These are phyloP conservation scores for Scaptomyza flava DNA, from an alignment of 2,888 invertebrate species.

Conservation along the genomic window DNA sequence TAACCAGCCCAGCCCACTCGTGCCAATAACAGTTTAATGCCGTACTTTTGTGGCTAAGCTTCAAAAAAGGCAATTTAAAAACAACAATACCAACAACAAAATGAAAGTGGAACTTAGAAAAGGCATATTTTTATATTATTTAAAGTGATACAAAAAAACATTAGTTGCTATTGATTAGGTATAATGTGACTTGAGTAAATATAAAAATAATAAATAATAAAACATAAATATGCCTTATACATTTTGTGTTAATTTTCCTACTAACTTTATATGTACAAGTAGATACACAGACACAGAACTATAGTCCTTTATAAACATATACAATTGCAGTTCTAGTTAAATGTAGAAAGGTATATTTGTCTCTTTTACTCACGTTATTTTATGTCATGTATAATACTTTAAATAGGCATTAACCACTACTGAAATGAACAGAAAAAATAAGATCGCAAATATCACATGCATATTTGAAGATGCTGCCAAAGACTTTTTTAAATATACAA, in stretches of 20 bases:
- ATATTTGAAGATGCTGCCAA: conserved; percentile 75
- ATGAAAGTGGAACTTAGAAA: conserved; percentile 37
- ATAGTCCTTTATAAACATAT: conserved; percentile 6
- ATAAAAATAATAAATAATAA: too few species aligned
- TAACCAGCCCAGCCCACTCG: conserved; percentile 40
- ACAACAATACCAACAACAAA: conserved; percentile 11
- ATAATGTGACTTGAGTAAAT: conserved; percentile 61
- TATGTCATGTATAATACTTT: conserved; percentile 27
- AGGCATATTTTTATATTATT: conserved; percentile 54
- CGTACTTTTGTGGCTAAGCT: conserved; percentile 55
- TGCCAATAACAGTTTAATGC: conserved; percentile 47
- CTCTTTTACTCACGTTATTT: conserved; percentile 43
- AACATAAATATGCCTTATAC: conserved; percentile 32
- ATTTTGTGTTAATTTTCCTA: conserved; percentile 37
- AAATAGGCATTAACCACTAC: conserved; percentile 39
- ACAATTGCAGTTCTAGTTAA: not conserved
- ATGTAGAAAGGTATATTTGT: conserved; percentile 18
- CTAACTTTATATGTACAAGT: conserved; percentile 5
- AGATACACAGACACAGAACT: conserved; percentile 10
- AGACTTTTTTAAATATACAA: conserved; percentile 50
- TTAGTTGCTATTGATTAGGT: conserved; percentile 30
- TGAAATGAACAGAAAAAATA: conserved; percentile 1
- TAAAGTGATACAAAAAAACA: conserved; percentile 12
- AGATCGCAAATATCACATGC: conserved; percentile 23
- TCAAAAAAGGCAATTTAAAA: conserved; percentile 36